Evolutionary conservation across 1,140 invertebrate species (phyloP).

Genomic region (Neuroterus valhalla): DNA sequence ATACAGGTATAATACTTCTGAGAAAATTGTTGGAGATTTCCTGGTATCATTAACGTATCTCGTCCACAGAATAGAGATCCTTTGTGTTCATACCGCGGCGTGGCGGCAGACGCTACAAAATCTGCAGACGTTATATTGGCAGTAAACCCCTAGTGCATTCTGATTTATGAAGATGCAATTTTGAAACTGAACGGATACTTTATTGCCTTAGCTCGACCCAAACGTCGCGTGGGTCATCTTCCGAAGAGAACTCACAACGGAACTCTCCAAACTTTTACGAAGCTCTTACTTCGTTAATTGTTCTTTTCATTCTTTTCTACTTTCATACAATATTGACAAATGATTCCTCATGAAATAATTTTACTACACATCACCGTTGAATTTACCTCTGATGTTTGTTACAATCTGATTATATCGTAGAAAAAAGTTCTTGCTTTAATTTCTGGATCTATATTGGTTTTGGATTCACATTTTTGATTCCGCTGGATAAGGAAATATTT

Average conservation of each 20-base stretch:
- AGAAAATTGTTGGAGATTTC: conserved; percentile 5
- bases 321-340: too few species aligned
- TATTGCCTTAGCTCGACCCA: background rate
- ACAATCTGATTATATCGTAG: too few species aligned
- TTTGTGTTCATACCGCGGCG: conserved; percentile 23
- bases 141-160: conserved; percentile 1
- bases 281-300: background rate
- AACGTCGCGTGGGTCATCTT: conserved; percentile 18
- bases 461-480: too few species aligned
- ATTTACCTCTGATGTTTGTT: too few species aligned
- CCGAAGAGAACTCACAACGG: background rate
- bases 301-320: background rate
- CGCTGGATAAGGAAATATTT: too few species aligned
- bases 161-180: conserved; percentile 27
- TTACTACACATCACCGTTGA: too few species aligned
- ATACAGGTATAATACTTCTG: conserved; percentile 8
- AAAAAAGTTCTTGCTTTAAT: too few species aligned
- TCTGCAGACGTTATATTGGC: conserved; percentile 18
- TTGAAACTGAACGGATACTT: conserved; percentile 28
- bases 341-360: too few species aligned
- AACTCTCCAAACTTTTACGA: background rate
- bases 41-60: conserved; percentile 15
- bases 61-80: conserved; percentile 14
- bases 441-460: too few species aligned
- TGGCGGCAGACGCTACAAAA: conserved; percentile 16